phyloP scores from a whole-genome alignment of 2,113 vertebrate species.

The Chlorodrepanis virens region DNA sequence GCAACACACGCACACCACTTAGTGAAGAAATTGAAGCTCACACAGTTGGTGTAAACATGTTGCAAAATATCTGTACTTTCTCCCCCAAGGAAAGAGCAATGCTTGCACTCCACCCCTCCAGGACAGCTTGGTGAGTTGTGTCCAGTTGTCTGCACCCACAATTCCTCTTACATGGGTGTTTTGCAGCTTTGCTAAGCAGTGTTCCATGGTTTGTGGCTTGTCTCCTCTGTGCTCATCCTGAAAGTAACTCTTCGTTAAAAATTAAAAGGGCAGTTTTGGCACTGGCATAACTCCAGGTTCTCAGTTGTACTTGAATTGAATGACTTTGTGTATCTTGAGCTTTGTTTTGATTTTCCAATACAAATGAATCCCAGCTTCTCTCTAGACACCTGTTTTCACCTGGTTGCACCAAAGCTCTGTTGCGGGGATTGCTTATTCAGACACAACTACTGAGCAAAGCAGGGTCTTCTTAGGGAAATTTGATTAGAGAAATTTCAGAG shows the following conservation, averaged over 20 bases:
- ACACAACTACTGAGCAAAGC: not conserved
- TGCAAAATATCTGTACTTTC: not conserved
- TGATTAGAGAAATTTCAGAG: not conserved
- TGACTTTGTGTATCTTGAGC: not conserved
- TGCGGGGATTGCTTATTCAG: not conserved
- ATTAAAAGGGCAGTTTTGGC: not conserved
- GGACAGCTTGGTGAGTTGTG: not conserved
- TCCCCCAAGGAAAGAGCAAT: not conserved
- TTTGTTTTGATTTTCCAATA: not conserved
- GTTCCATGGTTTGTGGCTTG: not conserved
- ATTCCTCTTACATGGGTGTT: not conserved
- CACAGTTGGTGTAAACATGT: not conserved
- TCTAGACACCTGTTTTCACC: not conserved
- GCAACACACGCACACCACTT: rapidly evolving
- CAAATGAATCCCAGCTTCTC: not conserved
- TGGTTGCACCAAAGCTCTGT: not conserved
- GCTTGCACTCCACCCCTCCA: not conserved
- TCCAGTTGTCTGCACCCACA: rapidly evolving
- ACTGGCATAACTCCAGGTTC: not conserved
- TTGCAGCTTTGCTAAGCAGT: not conserved
- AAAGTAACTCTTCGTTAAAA: not conserved
- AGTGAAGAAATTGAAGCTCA: not conserved
- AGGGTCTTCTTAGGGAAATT: not conserved
- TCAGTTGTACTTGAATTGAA: not conserved
- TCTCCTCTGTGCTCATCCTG: not conserved